Conservation (phyloP, 2,888 invertebrate genomes). For the Pandemis corylana region DNA sequence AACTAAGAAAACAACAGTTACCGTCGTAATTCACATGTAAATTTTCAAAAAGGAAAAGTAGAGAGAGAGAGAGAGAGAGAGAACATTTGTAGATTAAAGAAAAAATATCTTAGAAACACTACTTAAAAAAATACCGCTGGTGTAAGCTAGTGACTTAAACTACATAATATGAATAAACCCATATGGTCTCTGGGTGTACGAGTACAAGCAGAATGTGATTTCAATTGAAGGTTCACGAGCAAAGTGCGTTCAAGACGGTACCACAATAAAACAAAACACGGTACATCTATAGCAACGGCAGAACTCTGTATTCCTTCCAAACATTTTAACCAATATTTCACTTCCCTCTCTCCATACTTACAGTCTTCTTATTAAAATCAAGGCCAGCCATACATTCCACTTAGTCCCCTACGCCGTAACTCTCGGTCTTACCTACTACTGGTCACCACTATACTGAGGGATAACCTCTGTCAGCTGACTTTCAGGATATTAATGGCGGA, state of each 20-base stretch:
- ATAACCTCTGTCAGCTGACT: conserved; percentile 69
- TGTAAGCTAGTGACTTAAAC: no score
- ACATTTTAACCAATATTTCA: conserved; percentile 12
- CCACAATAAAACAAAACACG: neutral
- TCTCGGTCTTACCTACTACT: conserved; percentile 58
- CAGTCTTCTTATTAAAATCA: conserved; percentile 42
- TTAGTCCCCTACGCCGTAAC: conserved; percentile 54
- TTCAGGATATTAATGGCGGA: conserved; percentile 67
- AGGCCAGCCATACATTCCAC: conserved; percentile 37
- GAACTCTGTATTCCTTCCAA: neutral
- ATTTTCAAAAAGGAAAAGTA: no score
- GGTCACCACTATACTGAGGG: conserved; percentile 59
- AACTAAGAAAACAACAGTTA: no score
- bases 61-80: no score
- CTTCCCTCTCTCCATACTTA: conserved; percentile 33
- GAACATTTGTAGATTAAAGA: no score
- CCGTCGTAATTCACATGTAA: no score
- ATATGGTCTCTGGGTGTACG: neutral
- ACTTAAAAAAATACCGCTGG: no score
- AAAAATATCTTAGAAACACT: no score
- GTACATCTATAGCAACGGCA: neutral
- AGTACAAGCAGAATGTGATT: neutral
- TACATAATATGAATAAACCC: no score
- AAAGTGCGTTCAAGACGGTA: neutral
- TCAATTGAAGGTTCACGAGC: neutral